A percentile compares a stretch with the other conserved stretches of the same genome.
Conservation (phyloP, 1,140 invertebrate genomes). For the Zophobas atratus region DNA sequence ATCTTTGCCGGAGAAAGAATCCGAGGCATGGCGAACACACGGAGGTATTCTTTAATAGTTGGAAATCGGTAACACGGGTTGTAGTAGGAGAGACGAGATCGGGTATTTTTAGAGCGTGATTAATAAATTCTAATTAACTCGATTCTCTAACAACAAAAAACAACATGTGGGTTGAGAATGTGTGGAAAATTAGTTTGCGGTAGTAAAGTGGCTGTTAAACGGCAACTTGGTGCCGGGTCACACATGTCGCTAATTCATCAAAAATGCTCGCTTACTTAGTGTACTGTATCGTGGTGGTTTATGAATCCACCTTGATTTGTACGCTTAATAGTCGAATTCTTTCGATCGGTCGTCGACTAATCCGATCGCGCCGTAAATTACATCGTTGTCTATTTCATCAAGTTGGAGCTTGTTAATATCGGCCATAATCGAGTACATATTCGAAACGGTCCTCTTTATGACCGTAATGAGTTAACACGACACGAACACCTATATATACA, state of each 20-base stretch:
- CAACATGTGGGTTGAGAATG: background rate
- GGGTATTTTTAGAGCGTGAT: conserved; percentile 1
- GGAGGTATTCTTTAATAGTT: conserved; percentile 11
- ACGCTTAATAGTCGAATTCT: too few species aligned
- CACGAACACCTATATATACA: conserved; percentile 62
- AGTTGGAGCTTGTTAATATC: background rate
- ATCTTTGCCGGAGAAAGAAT: conserved; percentile 31
- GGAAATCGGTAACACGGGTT: background rate
- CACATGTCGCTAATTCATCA: too few species aligned
- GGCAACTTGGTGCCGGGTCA: too few species aligned
- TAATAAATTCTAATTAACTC: conserved; percentile 13
- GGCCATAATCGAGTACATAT: conserved; percentile 31
- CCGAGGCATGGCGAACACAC: conserved; percentile 7
- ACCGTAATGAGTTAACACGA: conserved; percentile 59
- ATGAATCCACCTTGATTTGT: too few species aligned
- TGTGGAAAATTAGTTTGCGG: background rate
- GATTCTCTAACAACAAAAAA: background rate
- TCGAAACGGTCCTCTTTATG: conserved; percentile 25
- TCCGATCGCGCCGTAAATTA: too few species aligned
- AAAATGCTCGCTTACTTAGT: too few species aligned
- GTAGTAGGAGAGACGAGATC: background rate
- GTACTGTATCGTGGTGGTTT: too few species aligned
- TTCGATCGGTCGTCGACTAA: too few species aligned
- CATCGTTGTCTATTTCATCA: background rate
- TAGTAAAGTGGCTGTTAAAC: too few species aligned